Conservation (phyloP, 1,140 invertebrate species). For the Bacillus rossius region DNA sequence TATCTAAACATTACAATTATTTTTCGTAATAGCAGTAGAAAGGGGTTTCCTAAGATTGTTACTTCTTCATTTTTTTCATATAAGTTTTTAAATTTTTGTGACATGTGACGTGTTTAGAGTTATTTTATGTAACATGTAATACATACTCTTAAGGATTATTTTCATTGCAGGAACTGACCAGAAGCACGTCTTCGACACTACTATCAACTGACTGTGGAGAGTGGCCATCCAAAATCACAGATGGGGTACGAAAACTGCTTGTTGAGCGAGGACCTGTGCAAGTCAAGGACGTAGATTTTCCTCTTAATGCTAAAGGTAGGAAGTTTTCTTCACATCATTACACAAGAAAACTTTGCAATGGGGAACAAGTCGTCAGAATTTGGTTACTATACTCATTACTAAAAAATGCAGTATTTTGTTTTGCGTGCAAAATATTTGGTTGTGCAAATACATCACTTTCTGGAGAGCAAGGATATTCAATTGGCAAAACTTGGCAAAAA, state of each 20-base stretch:
- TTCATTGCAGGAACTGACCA: too few relatives aligned
- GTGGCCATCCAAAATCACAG: not conserved
- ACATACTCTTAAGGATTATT: too few relatives aligned
- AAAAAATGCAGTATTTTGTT: conserved; percentile 9
- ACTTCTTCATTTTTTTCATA: too few relatives aligned
- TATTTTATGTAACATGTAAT: too few relatives aligned
- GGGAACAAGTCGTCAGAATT: conserved; percentile 10
- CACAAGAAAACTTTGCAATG: conserved; percentile 11
- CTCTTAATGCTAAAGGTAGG: not conserved
- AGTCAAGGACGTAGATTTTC: conserved; percentile 3
- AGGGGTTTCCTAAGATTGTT: too few relatives aligned
- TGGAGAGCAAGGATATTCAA: conserved; percentile 2
- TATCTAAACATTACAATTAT: too few relatives aligned
- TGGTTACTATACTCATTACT: conserved; percentile 7
- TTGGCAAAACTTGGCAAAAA: conserved; percentile 8
- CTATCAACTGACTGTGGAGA: conserved; percentile 5
- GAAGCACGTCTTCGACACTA: too few relatives aligned
- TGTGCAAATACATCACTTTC: not conserved
- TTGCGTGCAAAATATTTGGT: conserved; percentile 9
- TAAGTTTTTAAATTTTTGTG: too few relatives aligned
- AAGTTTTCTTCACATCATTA: conserved; percentile 28
- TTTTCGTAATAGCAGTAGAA: too few relatives aligned
- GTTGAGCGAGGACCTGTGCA: not conserved
- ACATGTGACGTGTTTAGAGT: too few relatives aligned
- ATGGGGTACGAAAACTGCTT: conserved; percentile 1